Base-by-base conservation (phyloP, 2,797 vertebrate species). In the Halcyon chelicuti region DNA sequence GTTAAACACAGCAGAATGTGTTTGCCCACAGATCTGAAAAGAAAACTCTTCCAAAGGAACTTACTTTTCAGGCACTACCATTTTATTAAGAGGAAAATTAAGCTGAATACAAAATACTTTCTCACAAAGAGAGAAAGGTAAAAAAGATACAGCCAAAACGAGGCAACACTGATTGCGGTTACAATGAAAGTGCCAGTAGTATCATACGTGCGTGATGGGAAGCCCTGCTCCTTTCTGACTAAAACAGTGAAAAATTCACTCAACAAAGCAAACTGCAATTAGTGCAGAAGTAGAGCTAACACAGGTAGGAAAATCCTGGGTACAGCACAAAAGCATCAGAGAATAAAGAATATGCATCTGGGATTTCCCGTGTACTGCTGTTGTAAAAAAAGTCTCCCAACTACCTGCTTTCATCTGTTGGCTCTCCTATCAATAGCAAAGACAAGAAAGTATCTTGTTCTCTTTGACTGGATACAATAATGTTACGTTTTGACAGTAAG, bases 51-150 rank as follows among this genome's bases (percentile, higher is more conserved):
- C 76, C 96, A 96, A 84, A 93, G 96, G 92, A 95, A 95, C 96
- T 96, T 73, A 94, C 97, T 97, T 97, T 97, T 96, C 96, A 97
- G 96, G 94, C 95, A 96, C 97, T 97, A 96, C 83, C 71, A 96
- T 97, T 97, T 97, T 97, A 97, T 97, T 97, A 97, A 92, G 58
- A 97, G 92, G 94, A 97, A 96, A 93, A 72, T 94, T 90, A 97
- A 82, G 93, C 86, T 71, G 84, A 88, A 92, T 97, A 97, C 97
- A 97, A 97, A 97, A 96, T 68, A 60, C 96, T 95, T 97, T 80
- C 97, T 97, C 96, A 93, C 93, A 95, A 93, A 96, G 93, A 96
- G 94, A 96, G 92, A 96, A 95, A 97, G 94, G 65, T 95, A 92
- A 96, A 95, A 96, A 97, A 96, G 78, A 88, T 96, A 97, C 96